These are phyloP conservation scores for Ypsolopha scabrella DNA, from an alignment of 2,888 invertebrate genomes.

Conservation along the genomic window DNA sequence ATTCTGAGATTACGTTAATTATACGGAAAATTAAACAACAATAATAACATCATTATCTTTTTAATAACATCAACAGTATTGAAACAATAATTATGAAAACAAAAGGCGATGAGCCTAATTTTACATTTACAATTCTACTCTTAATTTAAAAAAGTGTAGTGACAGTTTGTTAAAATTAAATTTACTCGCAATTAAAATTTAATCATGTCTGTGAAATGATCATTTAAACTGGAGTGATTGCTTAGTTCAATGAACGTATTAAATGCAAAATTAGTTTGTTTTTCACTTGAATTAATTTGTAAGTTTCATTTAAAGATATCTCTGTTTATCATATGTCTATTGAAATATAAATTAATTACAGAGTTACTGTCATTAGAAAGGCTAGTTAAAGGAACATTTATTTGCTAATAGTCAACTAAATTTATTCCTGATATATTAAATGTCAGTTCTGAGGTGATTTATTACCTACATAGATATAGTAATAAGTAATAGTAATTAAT, in stretches of 20 bases:
- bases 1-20: neutral
- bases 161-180: slow-evolving; percentile 2
- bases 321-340: slow-evolving; percentile 28
- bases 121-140: neutral
- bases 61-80: slow-evolving; percentile 27
- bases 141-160: slow-evolving; percentile 3
- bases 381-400: slow-evolving; percentile 1
- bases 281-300: neutral
- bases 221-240: too few species aligned
- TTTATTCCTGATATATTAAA: slow-evolving; percentile 2
- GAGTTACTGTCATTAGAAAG: slow-evolving; percentile 6
- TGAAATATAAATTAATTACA: slow-evolving; percentile 15
- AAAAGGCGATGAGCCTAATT: slow-evolving; percentile 1
- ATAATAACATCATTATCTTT: slow-evolving; percentile 17
- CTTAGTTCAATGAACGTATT: neutral
- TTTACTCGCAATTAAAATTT: slow-evolving; percentile 2
- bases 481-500: neutral
- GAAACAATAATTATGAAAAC: slow-evolving; percentile 19
- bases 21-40: slow-evolving; percentile 3
- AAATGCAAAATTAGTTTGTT: slow-evolving; percentile 4
- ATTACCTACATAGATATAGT: neutral
- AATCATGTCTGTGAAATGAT: neutral
- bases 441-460: slow-evolving; percentile 3
- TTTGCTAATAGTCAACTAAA: slow-evolving; percentile 1
- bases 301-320: slow-evolving; percentile 1